Evolutionary conservation across 2,888 invertebrate species (phyloP), one percentile per base, ranked within the genome.

Genomic region (Agrenia bidenticulata): DNA sequence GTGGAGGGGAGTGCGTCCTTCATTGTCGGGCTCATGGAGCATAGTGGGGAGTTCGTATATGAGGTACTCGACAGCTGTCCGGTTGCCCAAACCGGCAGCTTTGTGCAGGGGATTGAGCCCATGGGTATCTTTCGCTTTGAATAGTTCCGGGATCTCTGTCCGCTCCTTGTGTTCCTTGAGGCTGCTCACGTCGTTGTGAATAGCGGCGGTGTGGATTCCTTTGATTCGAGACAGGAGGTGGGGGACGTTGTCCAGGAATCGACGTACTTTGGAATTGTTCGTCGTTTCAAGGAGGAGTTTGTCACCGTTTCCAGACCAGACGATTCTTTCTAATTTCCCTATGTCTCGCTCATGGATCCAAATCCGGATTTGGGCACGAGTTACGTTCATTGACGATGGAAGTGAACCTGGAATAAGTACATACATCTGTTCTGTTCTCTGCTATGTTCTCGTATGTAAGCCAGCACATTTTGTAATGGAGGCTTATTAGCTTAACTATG

Each of bases 291-390:
- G 53, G 67, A 90, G 83, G 55, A 94, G 84, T 73, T 90, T 86
- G 64, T 88, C 85, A 1, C 94, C 95, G 78, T 94, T 90, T 0
- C 95, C 94, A 77, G 90, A 90, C 90, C 94, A 91, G 60, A 94
- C 84, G 2, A 94, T 90, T 78, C 89, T 88, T 81, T 94, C 92
- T 76, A 94, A 82, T 76, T 90, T 89, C 58, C 86, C 86, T 79
- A 94, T 85, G 81, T 94, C 92, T 80, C 90, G 87, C 80, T 94
- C 94, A 80, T 94, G 92, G 77, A 94, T 92, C 95, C 95, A 96
- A 83, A 94, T 94, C 75, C 94, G 84, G 73, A 96, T 94, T 78
- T 92, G 94, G 73, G 94, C 90, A 64, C 89, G 86, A 77, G 89
- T 90, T 77, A 92, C 87, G 15, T 24, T 54, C 19, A 23, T 53